Conservation (phyloP, 1,140 invertebrate genomes). For the Phocides pigmalion region DNA sequence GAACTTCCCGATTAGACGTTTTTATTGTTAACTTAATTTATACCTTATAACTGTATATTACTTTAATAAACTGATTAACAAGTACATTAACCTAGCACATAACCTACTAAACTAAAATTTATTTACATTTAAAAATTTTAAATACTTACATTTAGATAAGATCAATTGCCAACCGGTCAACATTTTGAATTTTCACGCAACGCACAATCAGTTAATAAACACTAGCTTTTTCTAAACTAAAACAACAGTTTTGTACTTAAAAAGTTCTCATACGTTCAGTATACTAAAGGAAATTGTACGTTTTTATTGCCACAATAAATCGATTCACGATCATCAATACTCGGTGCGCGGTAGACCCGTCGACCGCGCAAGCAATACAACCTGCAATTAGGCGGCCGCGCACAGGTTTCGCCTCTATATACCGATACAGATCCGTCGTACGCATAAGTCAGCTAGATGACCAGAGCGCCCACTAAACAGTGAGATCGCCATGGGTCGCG, state of each 20-base stretch:
- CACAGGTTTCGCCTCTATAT: constrained; percentile 55
- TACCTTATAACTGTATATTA: too few species aligned
- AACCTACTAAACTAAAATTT: neutral
- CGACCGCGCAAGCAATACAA: constrained; percentile 42
- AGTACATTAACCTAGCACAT: too few species aligned
- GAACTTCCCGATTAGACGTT: too few species aligned
- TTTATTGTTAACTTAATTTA: too few species aligned
- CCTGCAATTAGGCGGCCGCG: constrained; percentile 58
- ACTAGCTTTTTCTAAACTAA: neutral
- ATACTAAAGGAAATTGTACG: neutral
- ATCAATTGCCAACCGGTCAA: constrained; percentile 70
- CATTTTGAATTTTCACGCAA: constrained; percentile 51
- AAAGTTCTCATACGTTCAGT: constrained; percentile 5
- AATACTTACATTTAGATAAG: constrained; percentile 69
- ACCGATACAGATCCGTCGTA: constrained; percentile 39
- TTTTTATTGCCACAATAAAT: constrained; percentile 11
- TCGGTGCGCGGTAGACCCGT: constrained; percentile 32
- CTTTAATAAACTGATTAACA: too few species aligned
- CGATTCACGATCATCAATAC: constrained; percentile 20
- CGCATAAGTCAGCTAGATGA: too few species aligned
- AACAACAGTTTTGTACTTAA: constrained; percentile 5
- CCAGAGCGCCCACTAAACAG: too few species aligned
- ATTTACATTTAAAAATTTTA: neutral
- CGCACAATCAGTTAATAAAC: constrained; percentile 17
- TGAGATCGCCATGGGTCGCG: too few species aligned